These are phyloP conservation scores for Hemiprocne comata DNA, from an alignment of 2,113 vertebrate species.

Conservation along the genomic window DNA sequence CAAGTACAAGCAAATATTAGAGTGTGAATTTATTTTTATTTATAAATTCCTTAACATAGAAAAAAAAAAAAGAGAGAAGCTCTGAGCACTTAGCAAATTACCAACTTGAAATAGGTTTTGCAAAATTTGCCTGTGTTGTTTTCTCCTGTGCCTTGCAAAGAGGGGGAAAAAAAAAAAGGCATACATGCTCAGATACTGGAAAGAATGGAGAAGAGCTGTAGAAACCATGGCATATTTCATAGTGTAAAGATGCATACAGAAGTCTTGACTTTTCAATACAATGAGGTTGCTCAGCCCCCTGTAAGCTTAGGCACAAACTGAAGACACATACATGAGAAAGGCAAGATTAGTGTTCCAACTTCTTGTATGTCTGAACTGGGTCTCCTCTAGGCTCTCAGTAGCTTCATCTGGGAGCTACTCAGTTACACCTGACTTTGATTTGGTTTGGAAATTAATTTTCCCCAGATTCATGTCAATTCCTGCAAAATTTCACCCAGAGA, in stretches of 20 bases:
- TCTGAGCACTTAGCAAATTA: constrained; percentile 57
- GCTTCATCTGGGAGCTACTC: neutral
- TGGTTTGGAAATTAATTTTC: neutral
- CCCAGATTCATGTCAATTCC: neutral
- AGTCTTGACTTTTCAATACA: neutral
- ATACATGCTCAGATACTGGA: neutral
- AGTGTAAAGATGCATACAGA: neutral
- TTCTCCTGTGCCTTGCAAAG: neutral
- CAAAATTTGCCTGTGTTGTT: constrained; percentile 20
- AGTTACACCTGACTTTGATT: neutral
- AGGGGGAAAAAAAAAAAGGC: neutral
- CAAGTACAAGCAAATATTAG: constrained; percentile 68
- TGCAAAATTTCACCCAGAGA: neutral
- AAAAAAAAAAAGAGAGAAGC: neutral
- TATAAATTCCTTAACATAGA: constrained; percentile 60
- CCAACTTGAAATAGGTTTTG: constrained; percentile 45
- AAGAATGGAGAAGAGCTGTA: neutral
- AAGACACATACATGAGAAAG: neutral
- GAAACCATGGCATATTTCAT: neutral
- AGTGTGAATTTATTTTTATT: constrained; percentile 68
- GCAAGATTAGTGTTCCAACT: neutral
- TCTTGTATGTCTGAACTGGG: neutral
- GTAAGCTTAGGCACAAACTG: neutral
- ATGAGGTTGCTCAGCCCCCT: neutral
- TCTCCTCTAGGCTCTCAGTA: neutral